A percentile compares a stretch with the other conserved stretches of the same genome.
These are phyloP conservation scores for Drosophila grimshawi DNA, from an alignment of 1,140 invertebrate species.

Conservation along the genomic window DNA sequence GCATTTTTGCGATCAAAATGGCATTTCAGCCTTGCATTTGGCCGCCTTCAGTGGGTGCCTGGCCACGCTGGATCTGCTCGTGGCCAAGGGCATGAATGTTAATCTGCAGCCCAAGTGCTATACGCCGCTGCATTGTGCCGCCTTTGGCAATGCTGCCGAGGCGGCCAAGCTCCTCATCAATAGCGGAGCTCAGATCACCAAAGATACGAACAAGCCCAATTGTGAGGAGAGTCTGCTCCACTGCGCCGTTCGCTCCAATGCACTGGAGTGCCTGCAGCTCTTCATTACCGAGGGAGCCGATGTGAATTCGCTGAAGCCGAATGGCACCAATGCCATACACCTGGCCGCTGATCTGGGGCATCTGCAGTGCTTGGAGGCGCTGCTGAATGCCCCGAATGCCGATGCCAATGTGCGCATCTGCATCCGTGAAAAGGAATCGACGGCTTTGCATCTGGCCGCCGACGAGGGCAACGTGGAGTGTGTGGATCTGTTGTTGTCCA, in stretches of 20 bases:
- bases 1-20: slow-evolving; percentile 88
- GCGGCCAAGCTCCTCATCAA: slow-evolving; percentile 89
- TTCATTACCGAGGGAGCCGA: slow-evolving; percentile 89
- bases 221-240: slow-evolving; percentile 91
- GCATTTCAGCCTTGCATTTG: slow-evolving; percentile 89
- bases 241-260: slow-evolving; percentile 90
- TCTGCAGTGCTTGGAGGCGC: slow-evolving; percentile 88
- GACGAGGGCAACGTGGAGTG: slow-evolving; percentile 91
- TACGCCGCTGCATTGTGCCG: slow-evolving; percentile 92
- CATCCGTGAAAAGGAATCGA: slow-evolving; percentile 89
- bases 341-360: slow-evolving; percentile 91
- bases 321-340: slow-evolving; percentile 91
- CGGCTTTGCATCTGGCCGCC: slow-evolving; percentile 92
- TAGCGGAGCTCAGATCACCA: slow-evolving; percentile 87
- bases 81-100: slow-evolving; percentile 88
- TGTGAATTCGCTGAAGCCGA: slow-evolving; percentile 88
- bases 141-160: slow-evolving; percentile 91
- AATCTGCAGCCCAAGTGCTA: slow-evolving; percentile 89
- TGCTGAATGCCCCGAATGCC: slow-evolving; percentile 88
- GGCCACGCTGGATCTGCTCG: slow-evolving; percentile 89
- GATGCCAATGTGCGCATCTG: slow-evolving; percentile 87
- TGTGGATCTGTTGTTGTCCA: slow-evolving; percentile 89
- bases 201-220: slow-evolving; percentile 86
- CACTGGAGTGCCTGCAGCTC: slow-evolving; percentile 89
- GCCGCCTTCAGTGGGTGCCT: slow-evolving; percentile 91